Evolutionary conservation across 2,888 invertebrate species (phyloP).

Genomic region (Aphodius granarius): DNA sequence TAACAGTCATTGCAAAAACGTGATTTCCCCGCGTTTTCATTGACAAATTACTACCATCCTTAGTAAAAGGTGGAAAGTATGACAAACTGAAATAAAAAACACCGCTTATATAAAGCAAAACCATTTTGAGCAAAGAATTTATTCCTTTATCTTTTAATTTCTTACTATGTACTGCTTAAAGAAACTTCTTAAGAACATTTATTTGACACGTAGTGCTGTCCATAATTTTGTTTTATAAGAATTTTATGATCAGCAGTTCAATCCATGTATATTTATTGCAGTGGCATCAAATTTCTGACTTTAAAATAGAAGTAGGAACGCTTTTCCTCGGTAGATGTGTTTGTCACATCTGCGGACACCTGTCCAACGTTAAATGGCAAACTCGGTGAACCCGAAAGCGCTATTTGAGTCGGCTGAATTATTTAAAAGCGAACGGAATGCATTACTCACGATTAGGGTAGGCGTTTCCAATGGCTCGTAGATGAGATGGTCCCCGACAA

Average conservation of each 20-base stretch:
- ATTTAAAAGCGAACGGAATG: slow-evolving; percentile 19
- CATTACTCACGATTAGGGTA: slow-evolving; percentile 67
- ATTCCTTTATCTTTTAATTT: no score
- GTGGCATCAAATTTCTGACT: no score
- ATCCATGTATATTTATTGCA: no score
- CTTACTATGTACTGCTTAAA: no score
- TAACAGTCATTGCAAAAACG: neutral
- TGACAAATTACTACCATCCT: neutral
- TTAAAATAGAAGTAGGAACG: neutral
- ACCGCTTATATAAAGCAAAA: no score
- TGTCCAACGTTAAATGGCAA: neutral
- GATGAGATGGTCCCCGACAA: slow-evolving; percentile 77
- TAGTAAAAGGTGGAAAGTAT: neutral
- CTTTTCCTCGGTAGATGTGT: neutral
- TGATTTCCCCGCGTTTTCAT: neutral
- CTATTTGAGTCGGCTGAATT: slow-evolving; percentile 16
- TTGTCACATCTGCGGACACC: neutral
- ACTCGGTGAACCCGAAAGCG: neutral
- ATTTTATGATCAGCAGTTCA: no score
- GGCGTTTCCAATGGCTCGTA: slow-evolving; percentile 72
- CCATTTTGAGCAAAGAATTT: no score
- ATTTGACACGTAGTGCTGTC: no score
- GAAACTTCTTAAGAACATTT: no score
- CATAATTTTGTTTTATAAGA: no score
- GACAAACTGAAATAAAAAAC: no score